Evolutionary conservation across 35 echinoderm and acorn worm species (phyloP).

Genomic region (Heliocidaris tuberculata): DNA sequence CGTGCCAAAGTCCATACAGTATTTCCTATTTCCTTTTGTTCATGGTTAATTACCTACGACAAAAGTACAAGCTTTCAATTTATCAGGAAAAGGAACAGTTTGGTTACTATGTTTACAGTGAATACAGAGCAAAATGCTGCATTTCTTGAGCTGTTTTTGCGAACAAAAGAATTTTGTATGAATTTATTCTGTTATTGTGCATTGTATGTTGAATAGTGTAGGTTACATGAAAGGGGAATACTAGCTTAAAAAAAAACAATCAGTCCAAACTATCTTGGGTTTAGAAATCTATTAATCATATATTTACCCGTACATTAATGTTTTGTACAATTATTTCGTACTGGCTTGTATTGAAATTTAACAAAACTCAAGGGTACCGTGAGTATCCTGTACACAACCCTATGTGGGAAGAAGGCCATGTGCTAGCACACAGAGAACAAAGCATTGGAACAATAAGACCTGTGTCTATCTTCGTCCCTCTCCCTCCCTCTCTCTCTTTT

Average conservation of each 20-base stretch:
- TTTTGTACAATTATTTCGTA: too few species aligned
- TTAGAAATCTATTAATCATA: too few species aligned
- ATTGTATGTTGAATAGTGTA: too few species aligned
- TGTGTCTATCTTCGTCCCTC: not conserved
- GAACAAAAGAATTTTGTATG: too few species aligned
- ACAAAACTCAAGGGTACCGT: not conserved
- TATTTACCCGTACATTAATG: too few species aligned
- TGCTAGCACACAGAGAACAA: not conserved
- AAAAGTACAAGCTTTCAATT: not conserved
- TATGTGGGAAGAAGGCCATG: not conserved
- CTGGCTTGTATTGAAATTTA: not conserved
- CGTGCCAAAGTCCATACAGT: not conserved
- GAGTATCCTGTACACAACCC: not conserved
- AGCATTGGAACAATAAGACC: not conserved
- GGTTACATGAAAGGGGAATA: too few species aligned
- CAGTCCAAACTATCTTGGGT: too few species aligned
- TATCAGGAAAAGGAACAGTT: not conserved
- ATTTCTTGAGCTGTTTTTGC: too few species aligned
- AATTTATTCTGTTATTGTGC: too few species aligned
- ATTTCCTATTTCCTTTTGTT: not conserved
- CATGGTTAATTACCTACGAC: not conserved
- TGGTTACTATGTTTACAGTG: not conserved
- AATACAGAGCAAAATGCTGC: not conserved
- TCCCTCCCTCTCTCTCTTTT: not conserved
- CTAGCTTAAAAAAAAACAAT: too few species aligned